phyloP scores from a whole-genome alignment of 2,888 invertebrate species.

The Junonia oenone region DNA sequence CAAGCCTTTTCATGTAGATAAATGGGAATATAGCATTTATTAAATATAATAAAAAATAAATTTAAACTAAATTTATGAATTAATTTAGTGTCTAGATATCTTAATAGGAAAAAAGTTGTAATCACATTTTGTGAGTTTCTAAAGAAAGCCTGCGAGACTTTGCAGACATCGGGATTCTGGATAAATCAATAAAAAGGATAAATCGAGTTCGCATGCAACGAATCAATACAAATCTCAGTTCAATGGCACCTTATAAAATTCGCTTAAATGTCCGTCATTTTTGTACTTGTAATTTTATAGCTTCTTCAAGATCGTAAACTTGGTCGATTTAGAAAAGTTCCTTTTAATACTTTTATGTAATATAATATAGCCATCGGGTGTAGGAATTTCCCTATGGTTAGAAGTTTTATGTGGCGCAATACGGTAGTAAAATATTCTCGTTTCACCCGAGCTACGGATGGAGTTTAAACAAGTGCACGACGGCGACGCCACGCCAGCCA shows the following conservation, averaged over 20 bases:
- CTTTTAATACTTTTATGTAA: neutral
- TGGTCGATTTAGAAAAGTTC: neutral
- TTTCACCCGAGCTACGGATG: constrained; percentile 45
- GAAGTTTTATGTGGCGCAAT: constrained; percentile 20
- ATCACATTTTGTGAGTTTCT: neutral
- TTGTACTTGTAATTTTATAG: neutral
- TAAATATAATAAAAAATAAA: neutral
- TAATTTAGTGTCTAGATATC: too few relatives aligned
- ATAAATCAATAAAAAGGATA: neutral
- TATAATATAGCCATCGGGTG: constrained; percentile 1
- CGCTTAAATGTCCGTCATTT: neutral
- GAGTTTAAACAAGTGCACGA: constrained; percentile 59
- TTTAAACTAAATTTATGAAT: too few relatives aligned
- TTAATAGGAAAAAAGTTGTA: neutral
- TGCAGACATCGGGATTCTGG: neutral
- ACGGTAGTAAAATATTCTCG: constrained; percentile 39
- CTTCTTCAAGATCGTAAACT: neutral
- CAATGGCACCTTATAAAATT: constrained; percentile 37
- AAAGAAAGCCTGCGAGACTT: neutral
- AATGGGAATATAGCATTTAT: neutral
- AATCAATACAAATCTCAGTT: constrained; percentile 24
- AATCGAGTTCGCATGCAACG: neutral
- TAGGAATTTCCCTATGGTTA: constrained; percentile 35
- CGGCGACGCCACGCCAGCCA: constrained; percentile 40
- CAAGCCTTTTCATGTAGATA: neutral